Base-by-base conservation (phyloP, 1,140 invertebrate genomes). In the Drosophila ananassae region DNA sequence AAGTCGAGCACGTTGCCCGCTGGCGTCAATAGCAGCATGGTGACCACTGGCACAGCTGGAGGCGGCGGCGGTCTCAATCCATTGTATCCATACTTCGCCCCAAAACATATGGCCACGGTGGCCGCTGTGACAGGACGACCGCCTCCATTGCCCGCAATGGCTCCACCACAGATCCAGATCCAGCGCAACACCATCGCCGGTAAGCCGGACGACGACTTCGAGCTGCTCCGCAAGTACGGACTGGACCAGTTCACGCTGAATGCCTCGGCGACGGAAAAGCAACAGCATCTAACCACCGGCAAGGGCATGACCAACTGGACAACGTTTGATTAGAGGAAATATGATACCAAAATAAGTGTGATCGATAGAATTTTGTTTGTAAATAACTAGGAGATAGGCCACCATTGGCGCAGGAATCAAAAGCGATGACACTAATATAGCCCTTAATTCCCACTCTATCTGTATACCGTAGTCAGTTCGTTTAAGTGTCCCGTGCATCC, bases 21-120 rank as follows among this genome's bases (percentile, higher is more conserved):
- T 82, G 87, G 91, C 80, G 64, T 93, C 79, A 93, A 63, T 92
- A 92, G 90, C 91, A 93, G 73, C 25, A 63, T 76, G 13, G 17
- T 75, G 7, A 32, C 47, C 8, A 53, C 61, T 13, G 60, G 63
- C 7, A 28, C 34, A 21, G 52, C 24, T 4, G 41, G 67, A 17
- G 90, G 73, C 44, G 59, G 94, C n/a, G 93, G 73, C 44, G 59
- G 94, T n/a, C 93, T 92, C 59, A 95, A 94, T 78, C 94, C 94
- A 0, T 77, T 94, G 2, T 95, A 94, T 75, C 93, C 94, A 0
- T 94, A 94, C 67, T 94, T 94, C 73, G 90, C 92, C 28, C 93
- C 93, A 9, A 79, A 92, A 58, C 90, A 92, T 62, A 89, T 79
- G 79, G 82, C 83, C 39, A 89, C 83, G 0, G 80, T 84, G 13